phyloP scores from a whole-genome alignment of 2,797 vertebrate species.

The Kryptopterus vitreolus region DNA sequence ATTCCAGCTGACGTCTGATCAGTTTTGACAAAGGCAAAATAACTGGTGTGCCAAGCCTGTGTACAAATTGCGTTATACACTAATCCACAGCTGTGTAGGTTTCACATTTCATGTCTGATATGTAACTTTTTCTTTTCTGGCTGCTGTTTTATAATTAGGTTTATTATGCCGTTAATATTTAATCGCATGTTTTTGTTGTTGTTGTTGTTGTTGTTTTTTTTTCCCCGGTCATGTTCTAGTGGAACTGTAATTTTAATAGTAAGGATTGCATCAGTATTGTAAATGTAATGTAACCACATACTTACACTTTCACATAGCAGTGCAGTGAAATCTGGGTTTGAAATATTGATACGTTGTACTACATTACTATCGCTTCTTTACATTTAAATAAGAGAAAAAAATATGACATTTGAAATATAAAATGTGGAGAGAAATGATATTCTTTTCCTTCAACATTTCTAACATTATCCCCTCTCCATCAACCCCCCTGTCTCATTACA shows the following conservation, averaged over 20 bases:
- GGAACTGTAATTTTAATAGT: background rate
- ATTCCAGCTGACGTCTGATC: background rate
- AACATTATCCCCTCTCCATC: background rate
- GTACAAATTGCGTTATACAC: constrained; percentile 12
- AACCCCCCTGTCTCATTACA: background rate
- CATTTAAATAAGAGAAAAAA: background rate
- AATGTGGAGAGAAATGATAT: background rate
- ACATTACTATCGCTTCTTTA: too few relatives aligned
- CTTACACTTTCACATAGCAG: background rate
- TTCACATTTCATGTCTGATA: constrained; percentile 16
- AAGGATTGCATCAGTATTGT: constrained; percentile 8
- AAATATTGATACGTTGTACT: background rate
- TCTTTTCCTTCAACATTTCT: background rate
- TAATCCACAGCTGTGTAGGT: constrained; percentile 8
- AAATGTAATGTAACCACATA: background rate
- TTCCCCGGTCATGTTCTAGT: too few relatives aligned
- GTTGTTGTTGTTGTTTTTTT: background rate
- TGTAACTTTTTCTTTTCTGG: constrained; percentile 1
- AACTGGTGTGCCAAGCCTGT: constrained; percentile 9
- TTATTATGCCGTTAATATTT: background rate
- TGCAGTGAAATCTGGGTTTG: background rate
- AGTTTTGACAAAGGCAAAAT: constrained; percentile 7
- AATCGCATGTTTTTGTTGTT: background rate
- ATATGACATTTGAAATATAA: background rate
- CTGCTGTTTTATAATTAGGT: constrained; percentile 7